phyloP scores from a whole-genome alignment of 2,888 invertebrate species.

The Epinotia nisella region DNA sequence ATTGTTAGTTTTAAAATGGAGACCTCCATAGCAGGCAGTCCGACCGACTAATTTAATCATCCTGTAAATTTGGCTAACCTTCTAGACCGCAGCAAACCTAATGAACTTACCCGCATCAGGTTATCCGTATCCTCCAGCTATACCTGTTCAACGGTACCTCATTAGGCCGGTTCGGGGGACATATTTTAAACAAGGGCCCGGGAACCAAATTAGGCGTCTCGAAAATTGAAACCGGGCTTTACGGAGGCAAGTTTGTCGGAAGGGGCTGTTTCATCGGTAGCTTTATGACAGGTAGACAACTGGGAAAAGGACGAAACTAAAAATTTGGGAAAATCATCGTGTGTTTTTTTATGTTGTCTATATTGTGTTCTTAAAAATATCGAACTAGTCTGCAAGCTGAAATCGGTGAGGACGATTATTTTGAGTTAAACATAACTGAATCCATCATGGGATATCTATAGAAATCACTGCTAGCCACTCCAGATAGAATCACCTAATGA shows the following conservation, averaged over 20 bases:
- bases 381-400: too few species aligned
- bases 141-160: conserved; percentile 29
- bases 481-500: too few species aligned
- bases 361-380: too few species aligned
- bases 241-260: conserved; percentile 14
- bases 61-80: conserved; percentile 29
- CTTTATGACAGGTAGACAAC: conserved; percentile 5
- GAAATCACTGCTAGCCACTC: too few species aligned
- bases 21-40: neutral
- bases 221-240: conserved; percentile 45
- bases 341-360: neutral
- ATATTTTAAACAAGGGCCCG: conserved; percentile 34
- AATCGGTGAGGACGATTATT: too few species aligned
- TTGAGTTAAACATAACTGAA: too few species aligned
- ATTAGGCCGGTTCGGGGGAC: conserved; percentile 38
- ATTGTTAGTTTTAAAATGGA: neutral
- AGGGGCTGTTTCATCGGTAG: neutral
- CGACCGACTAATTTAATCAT: conserved; percentile 23
- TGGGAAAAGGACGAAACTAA: neutral
- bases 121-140: conserved; percentile 16
- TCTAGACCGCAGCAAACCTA: conserved; percentile 26
- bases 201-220: conserved; percentile 46
- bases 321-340: neutral
- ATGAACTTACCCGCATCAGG: conserved; percentile 22
- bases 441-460: too few species aligned